These are phyloP conservation scores for Parazoanthus darwini DNA, from an alignment of 92 coral and sea anemone species.

Conservation along the genomic window DNA sequence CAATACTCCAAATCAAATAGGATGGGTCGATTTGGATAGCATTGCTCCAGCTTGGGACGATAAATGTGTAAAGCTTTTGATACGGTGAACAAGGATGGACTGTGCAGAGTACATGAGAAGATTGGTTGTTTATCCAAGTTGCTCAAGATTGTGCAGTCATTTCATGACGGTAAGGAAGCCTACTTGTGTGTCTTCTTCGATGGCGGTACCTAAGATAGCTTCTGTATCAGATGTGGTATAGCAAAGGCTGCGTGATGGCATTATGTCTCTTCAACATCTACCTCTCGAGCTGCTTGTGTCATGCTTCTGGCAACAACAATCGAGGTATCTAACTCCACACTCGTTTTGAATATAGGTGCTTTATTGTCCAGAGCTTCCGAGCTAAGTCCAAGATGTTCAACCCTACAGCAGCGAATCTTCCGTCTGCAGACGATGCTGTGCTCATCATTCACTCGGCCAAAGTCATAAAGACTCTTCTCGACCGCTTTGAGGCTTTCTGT, in stretches of 20 bases:
- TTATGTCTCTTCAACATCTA: not conserved
- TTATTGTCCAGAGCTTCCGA: not conserved
- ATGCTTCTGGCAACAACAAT: not conserved
- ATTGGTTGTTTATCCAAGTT: slow-evolving; percentile 12
- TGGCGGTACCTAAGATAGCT: not conserved
- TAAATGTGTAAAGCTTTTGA: slow-evolving; percentile 1
- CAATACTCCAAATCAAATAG: too few relatives aligned
- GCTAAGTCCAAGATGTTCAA: slow-evolving; percentile 4
- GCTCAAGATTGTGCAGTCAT: slow-evolving; percentile 21
- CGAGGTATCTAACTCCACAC: not conserved
- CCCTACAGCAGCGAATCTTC: not conserved
- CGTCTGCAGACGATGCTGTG: not conserved
- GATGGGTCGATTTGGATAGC: too few relatives aligned
- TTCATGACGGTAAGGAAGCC: slow-evolving; percentile 6
- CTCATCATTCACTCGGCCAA: not conserved
- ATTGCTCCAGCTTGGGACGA: too few relatives aligned
- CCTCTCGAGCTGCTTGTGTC: not conserved
- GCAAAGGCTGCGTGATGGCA: not conserved
- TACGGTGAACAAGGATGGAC: not conserved
- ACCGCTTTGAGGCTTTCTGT: not conserved
- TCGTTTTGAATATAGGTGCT: not conserved
- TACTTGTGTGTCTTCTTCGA: not conserved
- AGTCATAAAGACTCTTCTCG: not conserved
- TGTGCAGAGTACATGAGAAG: slow-evolving; percentile 1
- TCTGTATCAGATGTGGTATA: not conserved